phyloP scores from a whole-genome alignment of 2,888 invertebrate species.

The Tipula confusa region DNA sequence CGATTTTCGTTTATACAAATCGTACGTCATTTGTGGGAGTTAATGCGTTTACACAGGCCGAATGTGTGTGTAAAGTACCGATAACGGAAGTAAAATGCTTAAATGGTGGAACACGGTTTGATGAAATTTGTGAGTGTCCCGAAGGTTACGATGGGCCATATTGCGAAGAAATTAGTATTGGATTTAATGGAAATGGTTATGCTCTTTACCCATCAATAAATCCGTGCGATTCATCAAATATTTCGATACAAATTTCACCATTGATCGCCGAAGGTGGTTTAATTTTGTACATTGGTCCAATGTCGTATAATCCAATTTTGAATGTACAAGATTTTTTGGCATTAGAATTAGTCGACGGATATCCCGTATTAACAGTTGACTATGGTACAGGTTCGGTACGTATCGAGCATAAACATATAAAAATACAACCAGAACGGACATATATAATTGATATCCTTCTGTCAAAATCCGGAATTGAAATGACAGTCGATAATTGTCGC shows the following conservation, averaged over 20 bases:
- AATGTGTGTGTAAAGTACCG: conserved; percentile 61
- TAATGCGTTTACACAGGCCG: conserved; percentile 72
- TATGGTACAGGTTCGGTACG: conserved; percentile 79
- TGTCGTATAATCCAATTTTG: conserved; percentile 58
- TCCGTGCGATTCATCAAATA: conserved; percentile 77
- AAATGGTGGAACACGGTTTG: conserved; percentile 68
- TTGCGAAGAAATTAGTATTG: conserved; percentile 84
- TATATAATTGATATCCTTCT: conserved; percentile 81
- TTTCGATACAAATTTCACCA: conserved; percentile 70
- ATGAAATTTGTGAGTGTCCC: conserved; percentile 74
- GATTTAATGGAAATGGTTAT: conserved; percentile 87
- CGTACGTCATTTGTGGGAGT: conserved; percentile 93
- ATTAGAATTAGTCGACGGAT: conserved; percentile 79
- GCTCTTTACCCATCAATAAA: conserved; percentile 87
- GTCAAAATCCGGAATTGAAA: conserved; percentile 61
- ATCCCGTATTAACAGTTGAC: conserved; percentile 75
- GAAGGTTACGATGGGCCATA: conserved; percentile 76
- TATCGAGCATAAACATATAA: conserved; percentile 64
- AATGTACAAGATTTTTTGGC: conserved; percentile 83
- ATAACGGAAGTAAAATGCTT: conserved; percentile 57
- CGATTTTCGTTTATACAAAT: conserved; percentile 85
- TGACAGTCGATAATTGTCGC: conserved; percentile 73
- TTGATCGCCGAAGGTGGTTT: conserved; percentile 74
- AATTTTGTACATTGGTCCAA: conserved; percentile 87
- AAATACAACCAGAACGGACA: conserved; percentile 76